Conservation (phyloP, 2,797 vertebrate species). For the Epinephelus malabaricus region DNA sequence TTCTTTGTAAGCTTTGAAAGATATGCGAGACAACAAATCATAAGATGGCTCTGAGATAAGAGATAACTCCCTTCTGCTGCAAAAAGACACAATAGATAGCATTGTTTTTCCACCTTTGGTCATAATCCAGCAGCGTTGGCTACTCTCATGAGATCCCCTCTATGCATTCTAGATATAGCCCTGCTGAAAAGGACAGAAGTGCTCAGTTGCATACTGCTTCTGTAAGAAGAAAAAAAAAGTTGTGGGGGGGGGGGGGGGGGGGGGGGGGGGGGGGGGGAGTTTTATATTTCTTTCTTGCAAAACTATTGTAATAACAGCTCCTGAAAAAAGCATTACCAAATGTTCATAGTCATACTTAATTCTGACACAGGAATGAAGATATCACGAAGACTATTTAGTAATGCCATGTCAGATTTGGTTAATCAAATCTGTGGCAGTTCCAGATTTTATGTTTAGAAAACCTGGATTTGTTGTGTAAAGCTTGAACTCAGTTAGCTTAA, state of each 20-base stretch:
- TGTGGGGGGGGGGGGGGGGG: background rate
- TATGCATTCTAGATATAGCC: constrained; percentile 39
- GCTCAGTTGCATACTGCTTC: constrained; percentile 6
- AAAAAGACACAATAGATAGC: constrained; percentile 55
- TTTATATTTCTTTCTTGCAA: background rate
- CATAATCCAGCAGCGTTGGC: constrained; percentile 56
- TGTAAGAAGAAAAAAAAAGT: background rate
- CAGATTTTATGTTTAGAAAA: background rate
- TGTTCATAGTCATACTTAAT: background rate
- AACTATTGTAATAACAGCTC: background rate
- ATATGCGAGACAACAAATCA: constrained; percentile 65
- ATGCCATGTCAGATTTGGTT: background rate
- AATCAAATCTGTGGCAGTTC: background rate
- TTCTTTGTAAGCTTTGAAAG: constrained; percentile 67
- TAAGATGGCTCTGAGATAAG: constrained; percentile 61
- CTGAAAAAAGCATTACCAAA: background rate
- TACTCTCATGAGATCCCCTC: constrained; percentile 52
- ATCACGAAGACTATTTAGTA: background rate
- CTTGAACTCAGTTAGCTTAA: background rate
- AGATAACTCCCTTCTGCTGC: constrained; percentile 44
- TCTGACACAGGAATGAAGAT: constrained; percentile 5
- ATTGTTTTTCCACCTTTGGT: constrained; percentile 66
- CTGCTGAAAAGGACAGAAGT: constrained; percentile 10
- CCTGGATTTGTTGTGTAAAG: background rate
- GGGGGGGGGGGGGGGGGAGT: background rate